Base-by-base conservation (phyloP, 2,888 invertebrate genomes). In the Odontocerum albicorne region DNA sequence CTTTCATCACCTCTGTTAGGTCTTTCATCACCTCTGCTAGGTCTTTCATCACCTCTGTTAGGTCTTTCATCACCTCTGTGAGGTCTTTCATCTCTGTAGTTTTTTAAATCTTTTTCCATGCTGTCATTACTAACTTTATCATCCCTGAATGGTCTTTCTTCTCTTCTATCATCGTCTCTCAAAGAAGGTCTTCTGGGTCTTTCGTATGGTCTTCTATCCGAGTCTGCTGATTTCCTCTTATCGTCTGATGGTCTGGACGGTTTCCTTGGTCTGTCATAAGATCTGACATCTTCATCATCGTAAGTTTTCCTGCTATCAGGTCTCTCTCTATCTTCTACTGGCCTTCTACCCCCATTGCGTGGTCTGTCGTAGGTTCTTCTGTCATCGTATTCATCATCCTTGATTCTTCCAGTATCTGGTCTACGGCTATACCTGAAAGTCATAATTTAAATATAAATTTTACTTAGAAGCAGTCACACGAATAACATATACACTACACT, bases 391-490 rank as follows among this genome's bases (percentile, higher is more conserved):
- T 75, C 74, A 1, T 73, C 62, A 17, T 60, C 72, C 6, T 74
- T 71, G 2, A 79, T 75, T 49, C 79, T 71, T 21, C 63, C 49
- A n/a, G n/a, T n/a, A 49, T 67, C 66, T 3, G 70, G 68, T 16
- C 80, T 77, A 21, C 80, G 72, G 40, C 75, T 77, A 59, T 75
- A 74, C 64, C 79, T 80, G 67, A 4, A 71, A 70, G n/a, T 8
- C n/a, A n/a, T n/a, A n/a, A n/a, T n/a, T n/a, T n/a, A n/a, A n/a
- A n/a, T n/a, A n/a, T n/a, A 8, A 38, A n/a, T n/a, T n/a, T n/a
- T n/a, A n/a, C n/a, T n/a, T n/a, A n/a, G n/a, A n/a, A n/a, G n/a
- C n/a, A n/a, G n/a, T n/a, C n/a, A n/a, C n/a, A n/a, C n/a, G n/a
- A n/a, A n/a, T n/a, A n/a, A n/a, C n/a, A n/a, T n/a, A n/a, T n/a